Base-by-base conservation (phyloP, 2,888 invertebrate genomes). In the Cataglyphis albicans region DNA sequence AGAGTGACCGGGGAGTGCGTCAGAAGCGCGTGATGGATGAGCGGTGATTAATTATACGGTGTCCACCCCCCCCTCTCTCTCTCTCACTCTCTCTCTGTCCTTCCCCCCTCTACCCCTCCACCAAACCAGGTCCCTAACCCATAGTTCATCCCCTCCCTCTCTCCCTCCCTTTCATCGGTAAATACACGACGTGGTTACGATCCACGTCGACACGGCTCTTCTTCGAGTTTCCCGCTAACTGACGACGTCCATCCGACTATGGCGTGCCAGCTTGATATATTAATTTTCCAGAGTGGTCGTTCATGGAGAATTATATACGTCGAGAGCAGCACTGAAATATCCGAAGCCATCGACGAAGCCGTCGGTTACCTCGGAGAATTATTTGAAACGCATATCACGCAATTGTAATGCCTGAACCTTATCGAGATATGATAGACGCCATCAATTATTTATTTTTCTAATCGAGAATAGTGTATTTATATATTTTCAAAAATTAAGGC, bases 41-140 rank as follows among this genome's bases (percentile, higher is more conserved):
- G 86, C 88, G 91, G 93, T 92, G 92, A 94, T 94, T 94, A 94
- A 93, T 94, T 93, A 94, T 93, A 91, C 85, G 89, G 87, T 91
- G 93, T 92, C 92, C 91, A 82, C 12, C 83, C 83, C 48, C 1
- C 48, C 18, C 12, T 3, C 12, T 12, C 10, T 10, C 41, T 25
- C 25, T 25, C 10, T 10, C 41, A 1, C 25, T 25, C 41, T 12
- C 38, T 32, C 32, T 5, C 32, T 21, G 21, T 21, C 32, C 32
- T 32, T 5, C 32, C 32, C 5, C 18, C 18, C 44, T 15, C 15
- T 5, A 1, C 15, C 44, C 74, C 68, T 29, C 44, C 44, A 3
- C 0, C 32, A 15, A 38, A 64, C 21, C 38, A 10, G 41, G 41
- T 41, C 38, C 64, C 38, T 35, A n/a, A 67, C 57, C 41, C 65